These are phyloP conservation scores for Epistrophe eligans DNA, from an alignment of 2,888 invertebrate species.

Conservation along the genomic window DNA sequence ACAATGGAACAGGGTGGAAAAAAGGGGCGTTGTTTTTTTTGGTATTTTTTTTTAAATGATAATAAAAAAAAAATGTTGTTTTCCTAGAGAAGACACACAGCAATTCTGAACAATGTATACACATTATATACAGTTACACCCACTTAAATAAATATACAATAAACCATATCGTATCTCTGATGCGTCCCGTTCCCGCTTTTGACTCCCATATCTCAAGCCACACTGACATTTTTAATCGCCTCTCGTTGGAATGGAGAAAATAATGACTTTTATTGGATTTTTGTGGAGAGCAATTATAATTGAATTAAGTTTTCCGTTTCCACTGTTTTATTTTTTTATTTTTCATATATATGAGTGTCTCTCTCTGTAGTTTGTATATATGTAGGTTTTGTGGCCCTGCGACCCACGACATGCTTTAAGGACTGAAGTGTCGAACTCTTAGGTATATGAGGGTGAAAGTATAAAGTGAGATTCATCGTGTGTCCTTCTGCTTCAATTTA, in stretches of 20 bases:
- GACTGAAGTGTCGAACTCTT: constrained; percentile 24
- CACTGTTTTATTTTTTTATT: constrained; percentile 35
- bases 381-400: constrained; percentile 1
- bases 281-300: constrained; percentile 76
- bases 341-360: background rate
- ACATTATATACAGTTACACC: constrained; percentile 36
- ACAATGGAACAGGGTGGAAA: constrained; percentile 31
- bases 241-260: constrained; percentile 67
- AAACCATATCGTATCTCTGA: constrained; percentile 7
- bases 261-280: constrained; percentile 76
- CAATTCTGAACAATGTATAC: constrained; percentile 17
- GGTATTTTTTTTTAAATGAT: background rate
- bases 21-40: constrained; percentile 8
- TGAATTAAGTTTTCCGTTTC: constrained; percentile 73
- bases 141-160: constrained; percentile 26
- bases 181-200: background rate
- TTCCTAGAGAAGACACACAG: background rate
- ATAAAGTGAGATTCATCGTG: constrained; percentile 34
- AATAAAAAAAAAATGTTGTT: background rate
- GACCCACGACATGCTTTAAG: constrained; percentile 40
- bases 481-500: constrained; percentile 70
- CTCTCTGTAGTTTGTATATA: background rate
- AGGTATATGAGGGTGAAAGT: background rate
- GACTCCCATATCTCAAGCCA: constrained; percentile 20
- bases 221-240: constrained; percentile 72